Percentiles rank a stretch among this genome's conserved stretches.
These are phyloP conservation scores for Tinea trinotella DNA, from an alignment of 2,888 invertebrate genomes.

Conservation along the genomic window DNA sequence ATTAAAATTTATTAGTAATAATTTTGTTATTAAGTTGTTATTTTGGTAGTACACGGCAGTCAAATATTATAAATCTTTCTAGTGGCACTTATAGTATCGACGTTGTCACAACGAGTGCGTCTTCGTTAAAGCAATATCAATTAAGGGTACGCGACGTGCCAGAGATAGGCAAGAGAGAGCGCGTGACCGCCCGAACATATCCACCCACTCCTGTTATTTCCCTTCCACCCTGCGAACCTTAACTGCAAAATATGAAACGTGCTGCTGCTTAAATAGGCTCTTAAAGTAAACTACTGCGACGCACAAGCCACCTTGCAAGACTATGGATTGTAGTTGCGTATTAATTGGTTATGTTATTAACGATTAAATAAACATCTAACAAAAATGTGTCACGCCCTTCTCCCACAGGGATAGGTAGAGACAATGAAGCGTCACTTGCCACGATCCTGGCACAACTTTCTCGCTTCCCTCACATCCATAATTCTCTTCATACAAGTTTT, in stretches of 20 bases:
- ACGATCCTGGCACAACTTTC: too few species aligned
- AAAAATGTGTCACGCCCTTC: too few species aligned
- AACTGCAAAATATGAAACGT: conserved; percentile 59
- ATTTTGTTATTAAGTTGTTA: too few species aligned
- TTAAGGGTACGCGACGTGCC: conserved; percentile 48
- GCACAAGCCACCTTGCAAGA: neutral
- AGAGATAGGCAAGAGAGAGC: conserved; percentile 32
- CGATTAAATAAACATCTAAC: too few species aligned
- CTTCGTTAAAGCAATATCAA: conserved; percentile 56
- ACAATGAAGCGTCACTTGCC: too few species aligned
- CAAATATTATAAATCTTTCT: conserved; percentile 2
- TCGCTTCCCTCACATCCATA: too few species aligned
- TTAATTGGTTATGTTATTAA: neutral
- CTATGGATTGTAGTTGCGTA: neutral
- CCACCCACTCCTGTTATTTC: conserved; percentile 19
- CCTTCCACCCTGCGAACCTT: conserved; percentile 29
- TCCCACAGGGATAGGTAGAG: too few species aligned
- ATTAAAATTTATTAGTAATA: too few species aligned
- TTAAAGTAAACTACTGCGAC: conserved; percentile 27
- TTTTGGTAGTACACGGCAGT: too few species aligned
- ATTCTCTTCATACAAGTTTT: too few species aligned
- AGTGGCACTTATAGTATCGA: conserved; percentile 32
- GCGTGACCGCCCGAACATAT: conserved; percentile 32
- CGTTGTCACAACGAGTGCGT: conserved; percentile 39
- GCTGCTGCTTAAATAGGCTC: conserved; percentile 60